Conservation (phyloP, 2,113 vertebrate genomes). For the Notechis scutatus region DNA sequence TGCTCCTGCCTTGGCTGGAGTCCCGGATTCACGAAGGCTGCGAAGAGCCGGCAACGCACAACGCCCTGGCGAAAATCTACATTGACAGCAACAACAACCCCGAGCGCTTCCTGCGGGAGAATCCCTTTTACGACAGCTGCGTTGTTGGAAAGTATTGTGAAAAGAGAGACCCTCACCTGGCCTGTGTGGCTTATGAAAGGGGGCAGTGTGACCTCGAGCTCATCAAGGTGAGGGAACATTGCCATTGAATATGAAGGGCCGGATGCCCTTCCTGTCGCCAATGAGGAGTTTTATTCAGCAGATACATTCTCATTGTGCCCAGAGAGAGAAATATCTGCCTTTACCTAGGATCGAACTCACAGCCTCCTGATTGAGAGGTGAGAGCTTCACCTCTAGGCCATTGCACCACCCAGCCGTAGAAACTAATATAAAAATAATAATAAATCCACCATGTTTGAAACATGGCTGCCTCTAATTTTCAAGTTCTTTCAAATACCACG, state of each 20-base stretch:
- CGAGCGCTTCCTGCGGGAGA: conserved; percentile 87
- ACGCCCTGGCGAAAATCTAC: conserved; percentile 91
- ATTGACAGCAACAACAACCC: conserved; percentile 91
- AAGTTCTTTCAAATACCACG: neutral
- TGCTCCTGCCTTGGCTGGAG: conserved; percentile 88
- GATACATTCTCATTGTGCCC: too few species aligned
- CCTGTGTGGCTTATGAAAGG: conserved; percentile 87
- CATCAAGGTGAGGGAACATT: conserved; percentile 81
- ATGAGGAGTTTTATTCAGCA: too few species aligned
- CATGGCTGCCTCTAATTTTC: neutral
- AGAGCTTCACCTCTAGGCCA: too few species aligned
- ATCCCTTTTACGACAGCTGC: conserved; percentile 84
- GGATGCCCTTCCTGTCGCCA: too few species aligned
- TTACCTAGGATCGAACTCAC: too few species aligned
- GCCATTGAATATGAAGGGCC: neutral
- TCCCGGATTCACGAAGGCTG: conserved; percentile 87
- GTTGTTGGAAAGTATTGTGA: conserved; percentile 88
- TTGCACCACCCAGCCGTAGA: too few species aligned
- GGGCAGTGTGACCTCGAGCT: conserved; percentile 89
- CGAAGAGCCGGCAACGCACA: conserved; percentile 89
- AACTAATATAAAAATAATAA: too few species aligned
- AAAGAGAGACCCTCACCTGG: conserved; percentile 89
- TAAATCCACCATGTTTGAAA: neutral
- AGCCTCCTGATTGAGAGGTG: too few species aligned
- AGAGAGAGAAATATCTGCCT: too few species aligned